Evolutionary conservation across 2,113 vertebrate species (phyloP), one percentile per base, ranked within the genome.

Genomic region (Furnarius figulus): DNA sequence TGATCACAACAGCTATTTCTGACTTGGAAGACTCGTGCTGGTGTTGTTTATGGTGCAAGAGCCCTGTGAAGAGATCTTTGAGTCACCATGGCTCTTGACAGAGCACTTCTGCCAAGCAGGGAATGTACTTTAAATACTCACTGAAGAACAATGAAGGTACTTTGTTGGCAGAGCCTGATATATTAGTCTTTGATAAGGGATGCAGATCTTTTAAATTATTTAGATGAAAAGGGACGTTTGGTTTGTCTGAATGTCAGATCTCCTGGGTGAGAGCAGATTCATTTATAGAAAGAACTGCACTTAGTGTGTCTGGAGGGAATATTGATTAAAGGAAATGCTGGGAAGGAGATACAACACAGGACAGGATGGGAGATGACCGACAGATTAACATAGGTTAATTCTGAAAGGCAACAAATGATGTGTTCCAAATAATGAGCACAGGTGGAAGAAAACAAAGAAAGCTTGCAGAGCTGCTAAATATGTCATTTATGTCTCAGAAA

Each of bases 241-340:
- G 83, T 89, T 94, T 96, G 85, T 89, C 83, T 96, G 96, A 96
- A 96, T 95, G 96, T 97, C 96, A 94, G 53, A 92, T 94, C 95
- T 94, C 52, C 59, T 33, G 80, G 83, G 73, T 62, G 76, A 96
- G 44, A 95, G 40, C 44, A 86, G 5, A 84, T 96, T 80, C 35
- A 52, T 93, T 95, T 96, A 90, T 82, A 77, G 87, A 91, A 96
- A 90, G 46, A 87, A 70, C 63, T 76, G 61, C 62, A 70, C 28
- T 94, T 92, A 25, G 16, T 49, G 65, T 92, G 80, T 93, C 83
- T 90, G 62, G 49, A 86, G 90, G 39, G 72, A 96, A 93, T 97
- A 96, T 87, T 93, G 91, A 97, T 96, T 93, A 86, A 92, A 81
- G 66, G 40, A 97, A 89, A 75, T 37, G 76, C 28, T 95, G 76